A percentile compares a stretch with the other conserved stretches of the same genome.
These are phyloP conservation scores for Ptychoptera albimana DNA, from an alignment of 2,888 invertebrate species.

Conservation along the genomic window DNA sequence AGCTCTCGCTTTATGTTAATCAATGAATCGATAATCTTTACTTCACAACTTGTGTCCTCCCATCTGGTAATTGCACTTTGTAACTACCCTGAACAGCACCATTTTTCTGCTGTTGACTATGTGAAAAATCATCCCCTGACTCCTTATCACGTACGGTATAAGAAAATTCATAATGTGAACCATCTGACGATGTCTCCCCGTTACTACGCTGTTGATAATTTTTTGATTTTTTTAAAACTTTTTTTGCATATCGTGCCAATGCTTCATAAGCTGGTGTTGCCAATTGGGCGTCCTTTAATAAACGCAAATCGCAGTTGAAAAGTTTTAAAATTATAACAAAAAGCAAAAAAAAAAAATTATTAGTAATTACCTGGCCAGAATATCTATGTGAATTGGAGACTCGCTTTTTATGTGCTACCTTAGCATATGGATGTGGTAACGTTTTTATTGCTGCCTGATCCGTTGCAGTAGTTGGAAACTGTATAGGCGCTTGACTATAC, in stretches of 20 bases:
- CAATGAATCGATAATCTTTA: conserved; percentile 17
- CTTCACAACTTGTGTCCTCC: conserved; percentile 46
- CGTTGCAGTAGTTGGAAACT: conserved; percentile 6
- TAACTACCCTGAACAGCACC: conserved; percentile 50
- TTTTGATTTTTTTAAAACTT: conserved; percentile 16
- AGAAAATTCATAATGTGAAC: conserved; percentile 44
- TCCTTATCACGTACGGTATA: conserved; percentile 44
- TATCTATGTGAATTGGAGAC: not conserved
- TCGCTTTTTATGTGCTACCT: conserved; percentile 3
- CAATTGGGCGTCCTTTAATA: conserved; percentile 19
- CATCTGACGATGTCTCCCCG: not conserved
- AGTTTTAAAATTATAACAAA: not conserved
- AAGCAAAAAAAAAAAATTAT: not conserved
- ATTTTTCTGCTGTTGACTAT: conserved; percentile 38
- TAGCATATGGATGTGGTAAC: conserved; percentile 6
- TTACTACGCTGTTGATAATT: conserved; percentile 11
- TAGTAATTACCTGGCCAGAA: not conserved
- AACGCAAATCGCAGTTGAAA: not conserved
- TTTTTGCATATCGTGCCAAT: conserved; percentile 24
- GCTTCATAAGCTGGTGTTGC: conserved; percentile 28
- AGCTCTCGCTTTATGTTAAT: not conserved
- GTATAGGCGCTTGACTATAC: conserved; percentile 8
- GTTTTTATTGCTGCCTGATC: not conserved
- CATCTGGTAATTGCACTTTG: conserved; percentile 49
- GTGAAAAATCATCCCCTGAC: conserved; percentile 52